phyloP scores from a whole-genome alignment of 2,797 vertebrate genomes.

The Pelobates cultripes region DNA sequence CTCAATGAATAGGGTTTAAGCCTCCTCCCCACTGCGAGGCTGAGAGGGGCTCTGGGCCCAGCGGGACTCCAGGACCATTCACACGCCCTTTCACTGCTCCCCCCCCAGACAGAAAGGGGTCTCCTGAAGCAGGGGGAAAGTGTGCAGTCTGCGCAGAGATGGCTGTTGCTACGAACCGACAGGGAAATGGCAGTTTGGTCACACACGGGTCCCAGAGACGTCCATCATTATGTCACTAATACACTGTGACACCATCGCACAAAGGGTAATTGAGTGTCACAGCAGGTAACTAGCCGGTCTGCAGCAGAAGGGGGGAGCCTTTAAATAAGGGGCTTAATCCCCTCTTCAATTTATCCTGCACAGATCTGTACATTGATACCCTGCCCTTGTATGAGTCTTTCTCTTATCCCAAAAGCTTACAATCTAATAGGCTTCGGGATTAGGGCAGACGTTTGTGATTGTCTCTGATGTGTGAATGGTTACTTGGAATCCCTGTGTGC shows the following conservation, averaged over 20 bases:
- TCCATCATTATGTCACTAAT: conserved; percentile 86
- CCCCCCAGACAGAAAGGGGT: conserved; percentile 66
- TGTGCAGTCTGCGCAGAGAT: conserved; percentile 65
- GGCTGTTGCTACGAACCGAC: conserved; percentile 77
- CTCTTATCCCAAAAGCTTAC: background rate
- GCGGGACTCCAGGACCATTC: conserved; percentile 84
- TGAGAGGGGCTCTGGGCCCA: conserved; percentile 73
- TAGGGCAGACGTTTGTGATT: background rate
- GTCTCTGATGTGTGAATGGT: background rate
- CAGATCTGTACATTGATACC: conserved; percentile 57
- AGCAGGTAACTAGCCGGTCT: conserved; percentile 93
- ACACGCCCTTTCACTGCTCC: conserved; percentile 88
- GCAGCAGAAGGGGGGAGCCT: conserved; percentile 71
- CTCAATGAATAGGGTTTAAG: conserved; percentile 81
- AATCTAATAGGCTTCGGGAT: background rate
- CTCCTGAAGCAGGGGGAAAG: conserved; percentile 82
- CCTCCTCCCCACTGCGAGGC: conserved; percentile 93
- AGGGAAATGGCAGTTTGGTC: conserved; percentile 85
- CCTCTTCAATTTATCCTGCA: conserved; percentile 58
- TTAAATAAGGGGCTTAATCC: conserved; percentile 64
- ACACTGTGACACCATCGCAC: conserved; percentile 97
- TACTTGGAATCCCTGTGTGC: background rate
- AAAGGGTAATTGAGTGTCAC: conserved; percentile 98
- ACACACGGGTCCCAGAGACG: conserved; percentile 76
- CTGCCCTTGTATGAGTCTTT: background rate